Conservation (phyloP, 2,797 vertebrate species). For the Decapterus maruadsi region DNA sequence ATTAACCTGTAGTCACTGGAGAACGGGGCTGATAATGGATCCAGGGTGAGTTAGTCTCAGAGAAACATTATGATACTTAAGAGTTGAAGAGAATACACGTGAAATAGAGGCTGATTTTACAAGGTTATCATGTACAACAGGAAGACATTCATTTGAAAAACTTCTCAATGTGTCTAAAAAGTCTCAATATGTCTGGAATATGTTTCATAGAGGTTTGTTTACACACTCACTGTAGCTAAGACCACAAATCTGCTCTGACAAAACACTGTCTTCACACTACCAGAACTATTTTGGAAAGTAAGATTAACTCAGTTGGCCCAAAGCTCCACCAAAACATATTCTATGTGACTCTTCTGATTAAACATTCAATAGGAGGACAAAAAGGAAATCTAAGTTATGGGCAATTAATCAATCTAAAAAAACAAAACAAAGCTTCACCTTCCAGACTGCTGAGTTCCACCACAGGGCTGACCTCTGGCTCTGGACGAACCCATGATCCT, state of each 20-base stretch:
- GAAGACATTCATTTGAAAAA: background rate
- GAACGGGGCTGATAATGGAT: background rate
- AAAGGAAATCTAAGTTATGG: background rate
- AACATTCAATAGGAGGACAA: background rate
- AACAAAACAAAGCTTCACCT: constrained; percentile 80
- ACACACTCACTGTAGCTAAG: background rate
- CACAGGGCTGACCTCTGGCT: constrained; percentile 89
- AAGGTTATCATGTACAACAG: background rate
- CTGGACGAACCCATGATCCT: constrained; percentile 89
- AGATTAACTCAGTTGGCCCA: background rate
- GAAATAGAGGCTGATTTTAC: background rate
- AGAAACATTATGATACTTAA: background rate
- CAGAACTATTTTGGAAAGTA: background rate
- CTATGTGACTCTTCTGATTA: background rate
- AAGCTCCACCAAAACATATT: background rate
- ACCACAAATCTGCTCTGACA: background rate
- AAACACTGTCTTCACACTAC: background rate
- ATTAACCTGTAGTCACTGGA: background rate
- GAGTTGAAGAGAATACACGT: background rate
- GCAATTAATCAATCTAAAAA: background rate
- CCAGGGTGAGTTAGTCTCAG: background rate
- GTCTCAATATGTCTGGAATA: background rate
- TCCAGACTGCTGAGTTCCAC: constrained; percentile 94
- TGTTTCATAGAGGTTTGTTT: background rate
- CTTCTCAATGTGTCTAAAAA: background rate